Conservation (phyloP, 2,888 invertebrate species). For the Gisinianus flammeolus region DNA sequence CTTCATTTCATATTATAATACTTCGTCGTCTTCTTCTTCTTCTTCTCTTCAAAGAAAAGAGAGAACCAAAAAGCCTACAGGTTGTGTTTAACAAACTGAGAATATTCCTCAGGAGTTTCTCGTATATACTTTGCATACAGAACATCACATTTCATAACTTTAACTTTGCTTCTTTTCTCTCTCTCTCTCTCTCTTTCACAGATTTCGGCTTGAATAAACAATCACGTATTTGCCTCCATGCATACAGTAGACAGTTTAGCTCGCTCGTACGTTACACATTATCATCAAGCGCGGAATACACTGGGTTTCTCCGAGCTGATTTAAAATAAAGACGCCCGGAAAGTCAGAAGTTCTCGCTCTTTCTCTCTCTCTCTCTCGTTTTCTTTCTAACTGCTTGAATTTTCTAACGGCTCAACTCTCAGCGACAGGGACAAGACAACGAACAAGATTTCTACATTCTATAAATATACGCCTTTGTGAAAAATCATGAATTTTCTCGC, state of each 20-base stretch:
- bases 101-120: slow-evolving; percentile 24
- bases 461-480: slow-evolving; percentile 36
- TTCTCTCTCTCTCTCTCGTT: slow-evolving; percentile 18
- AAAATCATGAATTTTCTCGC: slow-evolving; percentile 38
- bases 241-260: slow-evolving; percentile 12
- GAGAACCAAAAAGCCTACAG: slow-evolving; percentile 25
- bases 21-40: slow-evolving; percentile 8
- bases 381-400: slow-evolving; percentile 5
- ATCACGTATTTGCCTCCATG: slow-evolving; percentile 34
- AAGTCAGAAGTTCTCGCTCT: slow-evolving; percentile 28
- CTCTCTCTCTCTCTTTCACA: slow-evolving; percentile 27
- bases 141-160: slow-evolving; percentile 25
- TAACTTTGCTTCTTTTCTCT: slow-evolving; percentile 23
- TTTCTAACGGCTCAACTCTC: slow-evolving; percentile 13
- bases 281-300: slow-evolving; percentile 12
- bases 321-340: slow-evolving; percentile 39
- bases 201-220: slow-evolving; percentile 39
- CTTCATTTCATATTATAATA: slow-evolving; percentile 1
- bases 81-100: slow-evolving; percentile 28
- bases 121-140: slow-evolving; percentile 17
- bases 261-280: slow-evolving; percentile 10
- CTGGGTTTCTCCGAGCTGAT: slow-evolving; percentile 25
- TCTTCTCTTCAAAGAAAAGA: background rate
- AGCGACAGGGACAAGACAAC: slow-evolving; percentile 31
- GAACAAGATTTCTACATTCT: slow-evolving; percentile 26